These are phyloP conservation scores for Varecia variegata DNA, from an alignment of 2,797 vertebrate genomes.

Conservation along the genomic window DNA sequence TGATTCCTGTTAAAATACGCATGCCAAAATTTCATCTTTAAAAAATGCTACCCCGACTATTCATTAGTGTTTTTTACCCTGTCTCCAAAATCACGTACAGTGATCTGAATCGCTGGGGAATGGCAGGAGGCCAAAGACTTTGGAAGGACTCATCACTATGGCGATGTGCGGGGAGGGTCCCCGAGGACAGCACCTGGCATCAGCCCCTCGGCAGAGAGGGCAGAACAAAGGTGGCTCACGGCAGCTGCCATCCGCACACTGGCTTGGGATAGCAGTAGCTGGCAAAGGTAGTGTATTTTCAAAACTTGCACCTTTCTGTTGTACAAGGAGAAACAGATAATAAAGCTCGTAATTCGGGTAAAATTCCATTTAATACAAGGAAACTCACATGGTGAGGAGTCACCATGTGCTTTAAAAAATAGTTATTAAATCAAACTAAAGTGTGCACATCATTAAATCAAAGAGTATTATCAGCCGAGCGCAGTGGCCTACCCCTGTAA, in stretches of 20 bases:
- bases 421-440: neutral
- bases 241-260: neutral
- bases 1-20: neutral
- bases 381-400: neutral
- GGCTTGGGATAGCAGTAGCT: neutral
- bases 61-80: neutral
- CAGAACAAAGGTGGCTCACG: neutral
- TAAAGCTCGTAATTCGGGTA: neutral
- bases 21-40: neutral
- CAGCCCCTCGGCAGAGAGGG: accelerated
- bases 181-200: accelerated
- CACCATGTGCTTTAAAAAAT: neutral
- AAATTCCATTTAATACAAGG: neutral
- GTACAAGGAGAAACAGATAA: neutral
- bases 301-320: neutral
- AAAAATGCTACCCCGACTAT: neutral
- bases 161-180: neutral
- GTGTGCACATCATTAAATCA: accelerated
- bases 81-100: neutral
- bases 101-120: neutral
- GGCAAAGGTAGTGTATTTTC: neutral
- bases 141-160: neutral
- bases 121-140: neutral
- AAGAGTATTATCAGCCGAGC: accelerated
- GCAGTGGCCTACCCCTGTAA: accelerated